Conservation (phyloP, 2,113 vertebrate species). For the Colius striatus region DNA sequence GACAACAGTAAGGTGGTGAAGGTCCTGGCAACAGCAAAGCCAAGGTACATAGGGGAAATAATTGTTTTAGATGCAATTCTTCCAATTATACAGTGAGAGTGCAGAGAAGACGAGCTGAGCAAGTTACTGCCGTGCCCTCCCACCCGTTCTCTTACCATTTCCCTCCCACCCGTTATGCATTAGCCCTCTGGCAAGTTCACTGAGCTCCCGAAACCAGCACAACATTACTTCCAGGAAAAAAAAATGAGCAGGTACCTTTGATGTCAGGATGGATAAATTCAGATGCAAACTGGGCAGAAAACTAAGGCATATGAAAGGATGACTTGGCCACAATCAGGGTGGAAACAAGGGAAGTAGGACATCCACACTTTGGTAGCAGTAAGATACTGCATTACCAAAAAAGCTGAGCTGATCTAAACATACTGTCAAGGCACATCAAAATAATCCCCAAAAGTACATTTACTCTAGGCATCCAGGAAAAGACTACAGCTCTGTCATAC, state of each 20-base stretch:
- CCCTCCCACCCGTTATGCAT: background rate
- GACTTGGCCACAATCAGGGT: background rate
- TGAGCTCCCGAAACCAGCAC: background rate
- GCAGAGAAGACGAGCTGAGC: background rate
- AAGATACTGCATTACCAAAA: background rate
- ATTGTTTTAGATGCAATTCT: background rate
- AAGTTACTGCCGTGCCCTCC: background rate
- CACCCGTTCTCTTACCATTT: background rate
- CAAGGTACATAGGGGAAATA: background rate
- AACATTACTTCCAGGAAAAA: background rate
- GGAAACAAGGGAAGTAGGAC: background rate
- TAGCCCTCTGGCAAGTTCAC: accelerated
- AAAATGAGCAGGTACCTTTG: background rate
- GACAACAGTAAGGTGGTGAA: background rate
- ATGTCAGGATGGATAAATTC: background rate
- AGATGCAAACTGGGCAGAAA: background rate
- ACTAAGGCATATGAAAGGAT: background rate
- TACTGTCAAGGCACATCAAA: background rate
- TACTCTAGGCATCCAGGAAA: background rate
- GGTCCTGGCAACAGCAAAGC: background rate
- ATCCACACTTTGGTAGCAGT: background rate
- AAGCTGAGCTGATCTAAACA: background rate
- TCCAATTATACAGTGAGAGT: background rate
- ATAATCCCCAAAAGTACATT: background rate
- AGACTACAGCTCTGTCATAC: background rate